Evolutionary conservation across 2,888 invertebrate genomes (phyloP), one percentile per base, ranked within the genome.

Genomic region (Eristalis tenax): DNA sequence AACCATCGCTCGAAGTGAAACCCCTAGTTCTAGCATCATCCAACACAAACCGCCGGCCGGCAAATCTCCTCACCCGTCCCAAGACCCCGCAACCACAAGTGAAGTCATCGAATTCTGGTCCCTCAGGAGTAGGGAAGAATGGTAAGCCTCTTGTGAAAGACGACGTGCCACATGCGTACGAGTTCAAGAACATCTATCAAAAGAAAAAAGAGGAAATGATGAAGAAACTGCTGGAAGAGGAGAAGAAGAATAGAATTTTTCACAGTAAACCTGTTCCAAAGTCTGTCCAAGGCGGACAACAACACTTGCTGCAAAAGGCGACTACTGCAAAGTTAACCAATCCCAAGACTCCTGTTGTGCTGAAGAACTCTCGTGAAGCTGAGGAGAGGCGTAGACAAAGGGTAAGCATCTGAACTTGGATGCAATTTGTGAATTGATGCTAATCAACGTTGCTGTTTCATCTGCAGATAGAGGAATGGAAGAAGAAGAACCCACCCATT

Each of bases 211-310:
- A 91, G 38, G 89, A 89, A 32, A 89, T 89, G 0, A 61, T 90
- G 23, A 89, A 89, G 0, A 89, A 89, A 8, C 89, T 90, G 5
- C 68, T 89, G 5, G 90, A 92, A 28, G 91, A 92, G 35, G 92
- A 92, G 56, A 90, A 90, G 0, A 92, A 92, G 76, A 90, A 90
- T 59, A 90, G 93, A 1, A 82, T 91, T 76, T 93, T 93, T 83
- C 92, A 90, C 26, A 92, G 93, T 63, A 90, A 91, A 0, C 93
- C 93, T 4, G 90, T 89, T 22, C 93, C 93, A 0, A 92, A 92
- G 43, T 92, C 92, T 18, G 89, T 79, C 8, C 78, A 81, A 18
- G 50, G 5, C 8, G 50, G 18, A 18, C 50, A 50, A 18, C 38
- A 13, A 0, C 26, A 32, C 32, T 32, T 88, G 6, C 89, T 90